Conservation (phyloP, 1,140 invertebrate genomes). For the Parasteatoda tepidariorum region DNA sequence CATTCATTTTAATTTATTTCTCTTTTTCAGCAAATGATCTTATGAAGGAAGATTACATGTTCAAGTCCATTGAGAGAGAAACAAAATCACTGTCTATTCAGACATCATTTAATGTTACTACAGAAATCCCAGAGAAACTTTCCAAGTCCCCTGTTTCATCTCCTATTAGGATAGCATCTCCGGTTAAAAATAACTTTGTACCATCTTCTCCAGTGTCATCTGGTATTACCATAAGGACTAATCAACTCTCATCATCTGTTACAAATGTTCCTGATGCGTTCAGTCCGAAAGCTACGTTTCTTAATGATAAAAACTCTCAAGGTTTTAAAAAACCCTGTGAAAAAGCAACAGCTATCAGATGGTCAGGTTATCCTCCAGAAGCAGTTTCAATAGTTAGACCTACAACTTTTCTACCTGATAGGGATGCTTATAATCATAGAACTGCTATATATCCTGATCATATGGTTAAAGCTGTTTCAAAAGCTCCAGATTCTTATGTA, state of each 20-base stretch:
- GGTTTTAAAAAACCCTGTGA: constrained; percentile 44
- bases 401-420: constrained; percentile 48
- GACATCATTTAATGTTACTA: constrained; percentile 4
- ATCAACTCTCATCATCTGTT: constrained; percentile 13
- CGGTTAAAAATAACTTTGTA: constrained; percentile 20
- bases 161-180: constrained; percentile 40
- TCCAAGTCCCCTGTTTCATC: constrained; percentile 42
- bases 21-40: constrained; percentile 18
- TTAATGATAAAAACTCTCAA: constrained; percentile 21
- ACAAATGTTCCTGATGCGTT: constrained; percentile 32
- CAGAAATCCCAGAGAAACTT: constrained; percentile 49
- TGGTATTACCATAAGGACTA: not conserved
- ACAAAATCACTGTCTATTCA: constrained; percentile 32
- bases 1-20: not conserved
- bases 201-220: constrained; percentile 24
- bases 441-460: constrained; percentile 42
- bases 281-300: constrained; percentile 20
- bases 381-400: constrained; percentile 58
- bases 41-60: constrained; percentile 18
- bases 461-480: constrained; percentile 30
- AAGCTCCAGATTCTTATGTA: constrained; percentile 68
- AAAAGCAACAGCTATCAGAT: constrained; percentile 44
- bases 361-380: constrained; percentile 51
- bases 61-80: constrained; percentile 23
- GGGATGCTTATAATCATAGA: constrained; percentile 38